Conservation (phyloP, 2,888 invertebrate genomes). For the Lacanobia oleracea region DNA sequence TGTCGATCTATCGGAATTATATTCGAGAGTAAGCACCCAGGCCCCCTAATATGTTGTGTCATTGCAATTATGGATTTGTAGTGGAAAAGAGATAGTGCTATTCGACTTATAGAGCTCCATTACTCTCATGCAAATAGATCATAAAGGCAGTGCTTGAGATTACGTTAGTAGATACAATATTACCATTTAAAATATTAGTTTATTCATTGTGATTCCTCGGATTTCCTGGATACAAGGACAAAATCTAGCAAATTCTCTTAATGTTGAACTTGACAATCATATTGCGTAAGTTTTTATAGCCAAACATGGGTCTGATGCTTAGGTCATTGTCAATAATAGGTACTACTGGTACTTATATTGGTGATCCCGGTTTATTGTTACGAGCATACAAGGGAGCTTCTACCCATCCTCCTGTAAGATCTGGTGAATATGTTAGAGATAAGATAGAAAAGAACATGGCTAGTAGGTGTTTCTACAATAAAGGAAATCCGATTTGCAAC, state of each 20-base stretch:
- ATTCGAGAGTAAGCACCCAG: too few species aligned
- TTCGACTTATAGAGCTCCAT: too few species aligned
- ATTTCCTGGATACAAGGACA: background rate
- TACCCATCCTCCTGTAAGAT: background rate
- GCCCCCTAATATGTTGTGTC: too few species aligned
- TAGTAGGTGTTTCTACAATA: background rate
- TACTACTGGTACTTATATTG: conserved; percentile 4
- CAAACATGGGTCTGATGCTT: background rate
- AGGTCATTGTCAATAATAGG: background rate
- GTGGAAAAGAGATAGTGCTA: too few species aligned
- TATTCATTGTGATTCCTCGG: too few species aligned
- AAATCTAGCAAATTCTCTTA: background rate
- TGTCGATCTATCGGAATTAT: too few species aligned
- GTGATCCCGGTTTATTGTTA: conserved; percentile 14
- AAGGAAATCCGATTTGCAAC: conserved; percentile 8
- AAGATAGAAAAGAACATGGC: conserved; percentile 1
- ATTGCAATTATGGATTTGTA: too few species aligned
- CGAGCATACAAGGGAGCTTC: background rate
- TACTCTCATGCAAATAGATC: too few species aligned
- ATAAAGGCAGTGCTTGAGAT: too few species aligned
- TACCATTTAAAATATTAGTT: too few species aligned
- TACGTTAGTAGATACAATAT: too few species aligned
- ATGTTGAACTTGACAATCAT: background rate
- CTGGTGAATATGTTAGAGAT: conserved; percentile 1
- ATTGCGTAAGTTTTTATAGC: conserved; percentile 12